Percentiles rank a stretch among this genome's conserved stretches.
phyloP scores from a whole-genome alignment of 2,888 invertebrate species.

The Cremastobaeus sp. region DNA sequence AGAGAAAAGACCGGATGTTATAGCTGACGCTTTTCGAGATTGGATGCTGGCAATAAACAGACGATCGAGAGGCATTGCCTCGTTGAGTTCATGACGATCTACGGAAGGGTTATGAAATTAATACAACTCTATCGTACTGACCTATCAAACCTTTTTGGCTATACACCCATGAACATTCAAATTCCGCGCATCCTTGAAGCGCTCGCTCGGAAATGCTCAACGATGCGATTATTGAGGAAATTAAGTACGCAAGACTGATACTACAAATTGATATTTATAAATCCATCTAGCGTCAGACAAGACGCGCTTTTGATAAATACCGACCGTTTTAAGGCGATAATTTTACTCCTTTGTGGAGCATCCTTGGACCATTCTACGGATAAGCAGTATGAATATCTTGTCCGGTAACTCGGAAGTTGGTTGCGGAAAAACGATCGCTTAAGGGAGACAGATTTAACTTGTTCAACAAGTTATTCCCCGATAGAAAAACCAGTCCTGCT shows the following conservation, averaged over 20 bases:
- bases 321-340: constrained; percentile 6
- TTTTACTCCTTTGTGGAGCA: no score
- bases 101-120: constrained; percentile 77
- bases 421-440: constrained; percentile 34
- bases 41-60: constrained; percentile 77
- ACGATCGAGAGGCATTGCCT: constrained; percentile 71
- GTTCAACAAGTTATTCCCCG: constrained; percentile 38
- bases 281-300: not conserved
- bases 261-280: constrained; percentile 57
- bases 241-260: constrained; percentile 66
- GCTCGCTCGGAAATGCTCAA: constrained; percentile 74
- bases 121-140: constrained; percentile 74
- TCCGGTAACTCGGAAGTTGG: constrained; percentile 24
- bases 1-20: constrained; percentile 63
- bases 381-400: constrained; percentile 12
- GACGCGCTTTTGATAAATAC: constrained; percentile 1
- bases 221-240: constrained; percentile 76
- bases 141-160: constrained; percentile 67
- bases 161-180: constrained; percentile 64
- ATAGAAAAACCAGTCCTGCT: constrained; percentile 43
- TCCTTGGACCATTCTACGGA: constrained; percentile 15
- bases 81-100: constrained; percentile 62
- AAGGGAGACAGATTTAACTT: constrained; percentile 30
- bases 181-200: constrained; percentile 75
- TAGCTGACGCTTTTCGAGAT: constrained; percentile 67